A percentile compares a stretch with the other conserved stretches of the same genome.
Evolutionary conservation across 2,888 invertebrate genomes (phyloP).

Genomic region (Eupithecia insigniata): DNA sequence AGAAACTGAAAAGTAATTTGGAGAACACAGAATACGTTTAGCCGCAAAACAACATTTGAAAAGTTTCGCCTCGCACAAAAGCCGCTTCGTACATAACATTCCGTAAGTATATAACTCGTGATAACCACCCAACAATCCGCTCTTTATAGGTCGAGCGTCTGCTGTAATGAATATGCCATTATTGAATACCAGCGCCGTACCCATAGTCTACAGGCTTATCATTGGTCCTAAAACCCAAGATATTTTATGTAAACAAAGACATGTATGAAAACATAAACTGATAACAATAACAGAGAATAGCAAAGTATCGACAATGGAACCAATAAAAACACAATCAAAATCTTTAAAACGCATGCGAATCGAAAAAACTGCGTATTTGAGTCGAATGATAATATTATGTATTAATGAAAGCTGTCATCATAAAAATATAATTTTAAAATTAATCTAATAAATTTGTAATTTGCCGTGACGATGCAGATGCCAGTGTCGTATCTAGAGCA

Average conservation of each 20-base stretch:
- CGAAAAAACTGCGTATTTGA: no score
- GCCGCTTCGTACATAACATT: constrained; percentile 53
- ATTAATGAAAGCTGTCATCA: no score
- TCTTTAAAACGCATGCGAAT: neutral
- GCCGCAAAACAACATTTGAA: constrained; percentile 66
- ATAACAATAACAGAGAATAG: neutral
- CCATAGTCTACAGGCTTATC: constrained; percentile 19
- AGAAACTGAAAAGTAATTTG: constrained; percentile 65
- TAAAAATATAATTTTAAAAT: no score
- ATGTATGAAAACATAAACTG: neutral
- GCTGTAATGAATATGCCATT: neutral
- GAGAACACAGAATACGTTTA: constrained; percentile 58
- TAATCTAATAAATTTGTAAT: no score
- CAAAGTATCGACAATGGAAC: neutral
- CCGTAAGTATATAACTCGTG: constrained; percentile 52
- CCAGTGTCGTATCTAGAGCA: no score
- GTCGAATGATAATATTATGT: no score
- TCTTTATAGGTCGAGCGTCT: constrained; percentile 16
- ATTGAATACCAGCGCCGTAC: constrained; percentile 42
- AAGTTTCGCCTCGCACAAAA: constrained; percentile 60
- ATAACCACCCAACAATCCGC: constrained; percentile 55
- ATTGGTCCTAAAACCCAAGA: neutral
- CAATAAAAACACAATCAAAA: neutral
- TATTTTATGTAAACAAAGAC: neutral
- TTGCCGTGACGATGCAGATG: no score